A percentile compares a stretch with the other conserved stretches of the same genome.
phyloP scores from a whole-genome alignment of 1,140 invertebrate species.

The Cepaea nemoralis region DNA sequence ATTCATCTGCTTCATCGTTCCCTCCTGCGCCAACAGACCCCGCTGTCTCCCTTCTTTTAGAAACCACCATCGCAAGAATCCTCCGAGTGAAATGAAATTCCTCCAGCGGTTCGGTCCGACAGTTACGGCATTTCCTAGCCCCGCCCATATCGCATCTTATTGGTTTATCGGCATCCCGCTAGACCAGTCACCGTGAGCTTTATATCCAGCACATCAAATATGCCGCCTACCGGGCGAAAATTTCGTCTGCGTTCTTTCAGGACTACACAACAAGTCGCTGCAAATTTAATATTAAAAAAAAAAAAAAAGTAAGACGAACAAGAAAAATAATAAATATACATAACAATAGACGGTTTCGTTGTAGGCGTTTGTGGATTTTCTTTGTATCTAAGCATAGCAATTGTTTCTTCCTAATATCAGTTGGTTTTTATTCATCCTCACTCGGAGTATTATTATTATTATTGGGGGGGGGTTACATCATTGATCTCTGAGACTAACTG shows the following conservation, averaged over 20 bases:
- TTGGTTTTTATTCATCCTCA: neutral
- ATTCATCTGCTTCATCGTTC: neutral
- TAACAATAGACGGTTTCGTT: conserved; percentile 1
- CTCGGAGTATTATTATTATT: neutral
- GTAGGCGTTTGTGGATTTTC: neutral
- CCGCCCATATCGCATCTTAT: neutral
- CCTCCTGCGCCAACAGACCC: neutral
- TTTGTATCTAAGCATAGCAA: neutral
- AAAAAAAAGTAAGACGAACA: neutral
- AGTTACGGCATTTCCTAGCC: neutral
- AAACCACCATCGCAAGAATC: neutral
- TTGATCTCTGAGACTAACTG: neutral
- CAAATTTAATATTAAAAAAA: neutral
- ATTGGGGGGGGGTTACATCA: no score
- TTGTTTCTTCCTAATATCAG: neutral
- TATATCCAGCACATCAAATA: neutral
- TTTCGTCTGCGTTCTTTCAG: neutral
- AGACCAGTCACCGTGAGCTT: neutral
- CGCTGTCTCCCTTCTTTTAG: neutral
- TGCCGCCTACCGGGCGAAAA: conserved; percentile 6
- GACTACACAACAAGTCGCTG: neutral
- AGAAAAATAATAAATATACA: conserved; percentile 11
- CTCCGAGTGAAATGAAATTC: neutral
- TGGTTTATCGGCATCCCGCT: neutral
- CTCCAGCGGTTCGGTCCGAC: neutral